These are phyloP conservation scores for Coreius guichenoti DNA, from an alignment of 2,797 vertebrate species.

Conservation along the genomic window DNA sequence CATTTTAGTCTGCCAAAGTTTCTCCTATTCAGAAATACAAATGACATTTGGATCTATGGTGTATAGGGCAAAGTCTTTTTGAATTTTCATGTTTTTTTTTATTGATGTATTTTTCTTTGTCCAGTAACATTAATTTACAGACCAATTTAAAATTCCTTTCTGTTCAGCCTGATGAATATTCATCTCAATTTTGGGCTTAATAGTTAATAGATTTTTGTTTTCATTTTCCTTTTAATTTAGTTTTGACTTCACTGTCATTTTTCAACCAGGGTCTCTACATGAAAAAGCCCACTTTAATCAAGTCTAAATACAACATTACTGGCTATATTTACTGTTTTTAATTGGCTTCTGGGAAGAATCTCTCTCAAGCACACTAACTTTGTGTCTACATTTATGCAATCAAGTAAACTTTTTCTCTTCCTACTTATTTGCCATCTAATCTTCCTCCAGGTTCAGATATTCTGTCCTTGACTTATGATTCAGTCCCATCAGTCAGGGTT, in stretches of 20 bases:
- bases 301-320: constrained; percentile 50
- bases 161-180: not conserved
- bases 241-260: not conserved
- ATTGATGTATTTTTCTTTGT: not conserved
- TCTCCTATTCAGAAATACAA: not conserved
- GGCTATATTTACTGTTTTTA: constrained; percentile 42
- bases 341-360: constrained; percentile 53
- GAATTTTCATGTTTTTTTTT: not conserved
- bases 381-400: constrained; percentile 44
- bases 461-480: constrained; percentile 15
- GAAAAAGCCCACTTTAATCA: constrained; percentile 9
- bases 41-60: not conserved
- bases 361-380: constrained; percentile 40
- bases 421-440: constrained; percentile 1
- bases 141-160: not conserved
- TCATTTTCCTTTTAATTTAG: constrained; percentile 13
- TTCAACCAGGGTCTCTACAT: not conserved
- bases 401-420: constrained; percentile 52
- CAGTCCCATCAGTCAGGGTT: not conserved
- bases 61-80: not conserved
- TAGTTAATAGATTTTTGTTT: not conserved
- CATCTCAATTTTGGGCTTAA: not conserved
- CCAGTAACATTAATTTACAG: not conserved
- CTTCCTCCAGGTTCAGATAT: constrained; percentile 2
- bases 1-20: not conserved